A percentile compares a stretch with the other conserved stretches of the same genome.
Evolutionary conservation across 2,113 vertebrate genomes (phyloP).

Genomic region (Ceyx cyanopectus): DNA sequence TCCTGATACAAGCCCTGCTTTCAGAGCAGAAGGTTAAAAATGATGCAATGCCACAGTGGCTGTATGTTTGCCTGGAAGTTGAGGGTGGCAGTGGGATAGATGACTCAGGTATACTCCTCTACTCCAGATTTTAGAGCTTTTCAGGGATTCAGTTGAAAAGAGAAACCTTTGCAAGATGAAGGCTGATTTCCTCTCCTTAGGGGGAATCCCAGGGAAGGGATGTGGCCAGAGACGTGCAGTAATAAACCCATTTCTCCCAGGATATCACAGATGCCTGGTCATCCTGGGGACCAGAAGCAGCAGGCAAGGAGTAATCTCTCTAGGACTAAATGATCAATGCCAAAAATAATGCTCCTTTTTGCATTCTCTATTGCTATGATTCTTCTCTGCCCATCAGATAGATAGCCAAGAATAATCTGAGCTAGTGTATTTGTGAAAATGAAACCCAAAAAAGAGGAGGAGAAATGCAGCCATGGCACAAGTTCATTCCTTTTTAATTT

Average conservation of each 20-base stretch:
- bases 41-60: neutral
- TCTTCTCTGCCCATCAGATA: neutral
- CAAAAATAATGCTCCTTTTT: neutral
- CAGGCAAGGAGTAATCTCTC: neutral
- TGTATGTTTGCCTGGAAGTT: neutral
- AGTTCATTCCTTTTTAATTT: neutral
- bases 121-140: neutral
- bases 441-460: neutral
- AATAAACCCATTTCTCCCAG: neutral
- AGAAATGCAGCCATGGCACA: neutral
- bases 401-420: neutral
- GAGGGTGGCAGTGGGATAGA: neutral
- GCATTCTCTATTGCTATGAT: neutral
- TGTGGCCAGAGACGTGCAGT: neutral
- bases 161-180: neutral
- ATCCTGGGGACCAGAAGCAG: neutral
- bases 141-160: neutral
- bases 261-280: neutral
- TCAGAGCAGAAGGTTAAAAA: slow-evolving; percentile 49
- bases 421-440: neutral
- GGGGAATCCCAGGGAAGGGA: neutral
- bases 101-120: neutral
- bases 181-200: neutral
- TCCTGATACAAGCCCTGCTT: slow-evolving; percentile 46
- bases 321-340: neutral